Conservation (phyloP, 2,113 vertebrate species). For the Centrocercus urophasianus region DNA sequence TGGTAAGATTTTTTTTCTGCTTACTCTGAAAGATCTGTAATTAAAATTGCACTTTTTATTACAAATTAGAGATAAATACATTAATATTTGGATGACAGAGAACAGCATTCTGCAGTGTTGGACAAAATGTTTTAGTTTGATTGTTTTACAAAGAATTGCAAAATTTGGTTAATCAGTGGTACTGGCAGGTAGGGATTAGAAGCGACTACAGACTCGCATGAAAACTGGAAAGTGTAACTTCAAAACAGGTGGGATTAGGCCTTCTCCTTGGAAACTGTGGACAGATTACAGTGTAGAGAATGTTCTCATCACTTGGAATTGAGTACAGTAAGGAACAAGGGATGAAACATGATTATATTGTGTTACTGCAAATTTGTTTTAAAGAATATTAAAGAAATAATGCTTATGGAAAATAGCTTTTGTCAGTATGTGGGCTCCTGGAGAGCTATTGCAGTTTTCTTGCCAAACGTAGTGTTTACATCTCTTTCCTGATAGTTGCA, state of each 20-base stretch:
- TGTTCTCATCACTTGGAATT: not conserved
- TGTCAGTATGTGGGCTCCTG: not conserved
- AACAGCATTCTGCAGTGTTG: not conserved
- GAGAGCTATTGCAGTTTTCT: not conserved
- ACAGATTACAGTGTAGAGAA: not conserved
- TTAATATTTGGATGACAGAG: not conserved
- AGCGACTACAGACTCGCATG: not conserved
- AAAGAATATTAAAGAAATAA: not conserved
- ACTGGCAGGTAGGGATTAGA: not conserved
- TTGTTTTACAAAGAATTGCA: not conserved
- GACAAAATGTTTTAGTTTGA: not conserved
- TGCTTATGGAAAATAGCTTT: not conserved
- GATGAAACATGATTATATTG: not conserved
- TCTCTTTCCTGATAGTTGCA: not conserved
- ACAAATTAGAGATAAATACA: not conserved
- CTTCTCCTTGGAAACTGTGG: not conserved
- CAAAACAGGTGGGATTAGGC: rapidly evolving
- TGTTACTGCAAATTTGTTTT: not conserved
- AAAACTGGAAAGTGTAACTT: not conserved
- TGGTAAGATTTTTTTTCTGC: not conserved
- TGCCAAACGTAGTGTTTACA: not conserved
- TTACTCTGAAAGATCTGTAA: not conserved
- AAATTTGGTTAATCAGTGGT: not conserved
- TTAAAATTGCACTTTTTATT: not conserved
- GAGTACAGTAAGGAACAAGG: not conserved